These are phyloP conservation scores for Acanthis flammea DNA, from an alignment of 2,797 vertebrate genomes.

Conservation along the genomic window DNA sequence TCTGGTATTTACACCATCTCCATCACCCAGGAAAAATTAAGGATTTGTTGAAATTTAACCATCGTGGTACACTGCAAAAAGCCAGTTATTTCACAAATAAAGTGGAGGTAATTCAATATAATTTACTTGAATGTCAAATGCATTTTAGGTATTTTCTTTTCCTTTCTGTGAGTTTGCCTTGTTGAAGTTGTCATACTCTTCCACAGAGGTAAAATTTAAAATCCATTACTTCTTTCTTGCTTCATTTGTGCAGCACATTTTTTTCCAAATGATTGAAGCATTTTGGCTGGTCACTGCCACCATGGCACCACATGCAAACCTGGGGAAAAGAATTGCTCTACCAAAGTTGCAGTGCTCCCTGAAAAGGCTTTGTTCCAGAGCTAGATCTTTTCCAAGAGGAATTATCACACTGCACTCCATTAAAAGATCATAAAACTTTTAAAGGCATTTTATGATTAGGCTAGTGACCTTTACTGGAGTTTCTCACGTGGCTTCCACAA, in stretches of 20 bases:
- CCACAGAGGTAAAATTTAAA: not conserved
- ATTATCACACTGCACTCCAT: not conserved
- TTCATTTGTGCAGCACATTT: not conserved
- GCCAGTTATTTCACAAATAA: not conserved
- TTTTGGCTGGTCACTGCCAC: not conserved
- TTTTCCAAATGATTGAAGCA: not conserved
- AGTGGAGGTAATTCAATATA: not conserved
- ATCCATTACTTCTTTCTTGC: not conserved
- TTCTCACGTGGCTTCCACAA: not conserved
- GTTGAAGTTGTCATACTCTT: not conserved
- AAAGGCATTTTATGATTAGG: conserved; percentile 6
- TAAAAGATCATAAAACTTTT: conserved; percentile 34
- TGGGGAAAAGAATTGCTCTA: not conserved
- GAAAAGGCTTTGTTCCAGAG: not conserved
- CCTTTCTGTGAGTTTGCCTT: not conserved
- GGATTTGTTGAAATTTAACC: not conserved
- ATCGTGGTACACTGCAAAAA: not conserved
- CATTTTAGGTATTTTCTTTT: not conserved
- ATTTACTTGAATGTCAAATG: not conserved
- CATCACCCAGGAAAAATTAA: not conserved
- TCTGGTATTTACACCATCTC: not conserved
- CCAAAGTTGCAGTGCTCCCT: not conserved
- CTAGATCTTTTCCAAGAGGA: not conserved
- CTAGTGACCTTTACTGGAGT: not conserved
- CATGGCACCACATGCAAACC: not conserved